Evolutionary conservation across 35 echinoderm and acorn worm genomes (phyloP).

Genomic region (Ptychodera flava): DNA sequence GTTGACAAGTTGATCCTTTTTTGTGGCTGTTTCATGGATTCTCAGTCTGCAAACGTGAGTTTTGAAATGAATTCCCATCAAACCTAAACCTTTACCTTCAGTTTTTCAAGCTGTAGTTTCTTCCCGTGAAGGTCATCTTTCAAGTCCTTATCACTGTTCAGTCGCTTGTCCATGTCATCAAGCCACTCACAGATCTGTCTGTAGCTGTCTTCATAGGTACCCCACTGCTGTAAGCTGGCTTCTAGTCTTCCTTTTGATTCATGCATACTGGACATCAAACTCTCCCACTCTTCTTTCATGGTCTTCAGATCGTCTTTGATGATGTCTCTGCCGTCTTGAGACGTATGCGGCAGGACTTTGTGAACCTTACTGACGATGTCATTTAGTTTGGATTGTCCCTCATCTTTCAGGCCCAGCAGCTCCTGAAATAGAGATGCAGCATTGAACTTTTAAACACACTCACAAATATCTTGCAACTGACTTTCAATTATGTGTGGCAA

Average conservation of each 20-base stretch:
- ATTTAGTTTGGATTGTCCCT: not conserved
- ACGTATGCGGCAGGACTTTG: slow-evolving; percentile 5
- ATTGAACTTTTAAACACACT: not conserved
- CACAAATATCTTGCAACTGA: no score
- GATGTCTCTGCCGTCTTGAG: not conserved
- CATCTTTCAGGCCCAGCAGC: not conserved
- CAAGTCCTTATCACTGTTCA: not conserved
- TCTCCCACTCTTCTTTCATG: slow-evolving; percentile 2
- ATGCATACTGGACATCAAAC: not conserved
- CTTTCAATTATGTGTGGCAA: no score
- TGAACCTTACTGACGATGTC: not conserved
- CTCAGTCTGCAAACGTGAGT: no score
- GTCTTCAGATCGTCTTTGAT: not conserved
- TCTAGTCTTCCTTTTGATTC: not conserved
- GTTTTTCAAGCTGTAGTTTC: not conserved
- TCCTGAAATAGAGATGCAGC: not conserved
- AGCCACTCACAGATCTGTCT: not conserved
- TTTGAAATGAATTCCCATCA: no score
- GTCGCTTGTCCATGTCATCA: not conserved
- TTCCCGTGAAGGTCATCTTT: not conserved
- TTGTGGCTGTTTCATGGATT: no score
- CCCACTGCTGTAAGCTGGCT: slow-evolving; percentile 7
- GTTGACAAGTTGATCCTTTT: no score
- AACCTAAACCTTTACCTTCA: no score
- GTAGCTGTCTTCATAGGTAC: not conserved